These are phyloP conservation scores for Tor tambroides DNA, from an alignment of 2,113 vertebrate genomes.

Conservation along the genomic window DNA sequence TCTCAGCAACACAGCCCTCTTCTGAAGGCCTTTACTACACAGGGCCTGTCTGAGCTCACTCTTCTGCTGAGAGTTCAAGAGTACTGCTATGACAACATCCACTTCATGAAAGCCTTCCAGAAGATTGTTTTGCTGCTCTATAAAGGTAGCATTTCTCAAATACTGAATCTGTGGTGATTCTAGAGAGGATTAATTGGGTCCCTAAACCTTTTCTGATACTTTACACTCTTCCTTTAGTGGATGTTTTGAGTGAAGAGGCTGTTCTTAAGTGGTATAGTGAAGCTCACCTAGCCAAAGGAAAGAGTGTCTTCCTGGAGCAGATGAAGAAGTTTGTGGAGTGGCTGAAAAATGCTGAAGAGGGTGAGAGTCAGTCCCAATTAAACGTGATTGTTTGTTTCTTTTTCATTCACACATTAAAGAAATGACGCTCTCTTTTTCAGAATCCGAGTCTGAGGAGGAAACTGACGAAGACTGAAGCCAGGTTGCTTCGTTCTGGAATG, in stretches of 20 bases:
- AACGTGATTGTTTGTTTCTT: too few relatives aligned
- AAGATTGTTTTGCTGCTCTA: conserved; percentile 99
- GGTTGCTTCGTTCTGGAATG: conserved; percentile 58
- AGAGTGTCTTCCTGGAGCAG: conserved; percentile 96
- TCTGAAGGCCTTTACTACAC: conserved; percentile 96
- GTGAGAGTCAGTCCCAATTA: conserved; percentile 65
- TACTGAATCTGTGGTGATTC: neutral
- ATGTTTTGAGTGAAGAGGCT: conserved; percentile 96
- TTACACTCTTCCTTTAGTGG: conserved; percentile 76
- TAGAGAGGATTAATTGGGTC: neutral
- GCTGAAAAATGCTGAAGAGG: conserved; percentile 98
- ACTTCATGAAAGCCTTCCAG: conserved; percentile 99
- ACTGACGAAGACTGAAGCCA: conserved; percentile 83
- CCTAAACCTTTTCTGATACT: neutral
- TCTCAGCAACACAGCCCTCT: conserved; percentile 97
- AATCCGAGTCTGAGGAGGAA: conserved; percentile 95
- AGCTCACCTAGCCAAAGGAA: conserved; percentile 90
- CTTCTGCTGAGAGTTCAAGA: conserved; percentile 98
- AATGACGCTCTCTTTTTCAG: conserved; percentile 77
- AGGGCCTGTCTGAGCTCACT: conserved; percentile 96
- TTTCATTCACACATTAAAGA: too few relatives aligned
- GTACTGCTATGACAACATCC: conserved; percentile 99
- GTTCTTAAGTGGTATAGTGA: conserved; percentile 98
- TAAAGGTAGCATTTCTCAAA: conserved; percentile 82
- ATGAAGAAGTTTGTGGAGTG: conserved; percentile 99